A percentile compares a stretch with the other conserved stretches of the same genome.
These are phyloP conservation scores for Cladorhizidae sp. DNA, from an alignment of 37 sponge, comb jelly and placozoan species.

Conservation along the genomic window DNA sequence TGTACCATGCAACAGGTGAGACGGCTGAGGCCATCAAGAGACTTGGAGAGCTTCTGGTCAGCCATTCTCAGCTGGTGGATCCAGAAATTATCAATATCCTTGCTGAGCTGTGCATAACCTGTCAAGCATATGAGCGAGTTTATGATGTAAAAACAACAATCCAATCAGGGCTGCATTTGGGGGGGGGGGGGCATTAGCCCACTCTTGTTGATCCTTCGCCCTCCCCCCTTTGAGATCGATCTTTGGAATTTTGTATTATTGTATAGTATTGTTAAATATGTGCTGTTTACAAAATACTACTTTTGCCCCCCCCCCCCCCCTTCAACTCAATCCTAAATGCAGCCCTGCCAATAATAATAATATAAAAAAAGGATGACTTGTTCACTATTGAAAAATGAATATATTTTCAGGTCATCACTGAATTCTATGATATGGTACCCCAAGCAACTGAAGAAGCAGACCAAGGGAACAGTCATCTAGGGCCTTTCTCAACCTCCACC, in stretches of 20 bases:
- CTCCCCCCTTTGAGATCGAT: not conserved
- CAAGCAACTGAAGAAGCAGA: not conserved
- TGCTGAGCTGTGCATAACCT: slow-evolving; percentile 72
- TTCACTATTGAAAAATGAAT: not conserved
- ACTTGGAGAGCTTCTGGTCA: slow-evolving; percentile 28
- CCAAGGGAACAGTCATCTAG: not conserved
- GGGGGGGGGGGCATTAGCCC: no score
- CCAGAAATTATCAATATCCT: slow-evolving; percentile 75
- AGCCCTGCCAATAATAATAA: not conserved
- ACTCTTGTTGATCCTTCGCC: not conserved
- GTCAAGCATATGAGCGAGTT: slow-evolving; percentile 53
- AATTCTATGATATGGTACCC: slow-evolving; percentile 47
- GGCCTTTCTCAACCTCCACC: not conserved
- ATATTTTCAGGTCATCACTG: slow-evolving; percentile 18
- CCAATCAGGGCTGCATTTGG: not conserved
- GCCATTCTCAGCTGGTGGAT: slow-evolving; percentile 37
- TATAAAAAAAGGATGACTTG: not conserved
- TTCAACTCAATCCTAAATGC: no score
- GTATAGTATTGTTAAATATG: no score
- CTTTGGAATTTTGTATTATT: not conserved
- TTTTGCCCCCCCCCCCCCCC: no score
- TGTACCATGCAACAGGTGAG: slow-evolving; percentile 43
- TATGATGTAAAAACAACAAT: slow-evolving; percentile 24
- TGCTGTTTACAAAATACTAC: no score
- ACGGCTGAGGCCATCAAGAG: slow-evolving; percentile 51